Conservation (phyloP, 2,888 invertebrate genomes). For the Teleogryllus oceanicus region DNA sequence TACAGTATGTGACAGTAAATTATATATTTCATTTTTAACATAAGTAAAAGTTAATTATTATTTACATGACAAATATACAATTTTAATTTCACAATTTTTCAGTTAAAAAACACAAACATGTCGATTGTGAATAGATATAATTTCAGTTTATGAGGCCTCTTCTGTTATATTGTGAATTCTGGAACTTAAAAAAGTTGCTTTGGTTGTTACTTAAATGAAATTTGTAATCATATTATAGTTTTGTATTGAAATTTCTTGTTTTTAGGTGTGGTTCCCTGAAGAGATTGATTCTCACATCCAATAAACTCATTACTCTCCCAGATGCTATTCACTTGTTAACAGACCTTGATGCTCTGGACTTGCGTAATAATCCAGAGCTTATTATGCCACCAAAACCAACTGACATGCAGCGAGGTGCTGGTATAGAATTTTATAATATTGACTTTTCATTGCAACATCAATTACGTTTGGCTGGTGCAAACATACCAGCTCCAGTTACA, state of each 20-base stretch:
- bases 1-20: too few species aligned
- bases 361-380: slow-evolving; percentile 89
- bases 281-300: slow-evolving; percentile 87
- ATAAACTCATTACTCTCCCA: slow-evolving; percentile 91
- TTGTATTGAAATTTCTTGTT: slow-evolving; percentile 32
- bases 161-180: neutral
- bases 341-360: slow-evolving; percentile 83
- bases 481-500: slow-evolving; percentile 68
- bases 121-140: neutral
- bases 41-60: too few species aligned
- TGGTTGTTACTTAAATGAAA: neutral
- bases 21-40: too few species aligned
- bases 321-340: slow-evolving; percentile 94
- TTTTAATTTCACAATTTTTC: too few species aligned
- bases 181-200: slow-evolving; percentile 11
- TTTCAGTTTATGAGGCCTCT: neutral
- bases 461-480: slow-evolving; percentile 84
- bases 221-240: slow-evolving; percentile 21
- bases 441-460: slow-evolving; percentile 98
- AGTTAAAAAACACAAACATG: too few species aligned
- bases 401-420: slow-evolving; percentile 71
- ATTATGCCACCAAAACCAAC: slow-evolving; percentile 97
- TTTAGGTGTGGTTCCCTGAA: slow-evolving; percentile 87
- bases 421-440: slow-evolving; percentile 93
- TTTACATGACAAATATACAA: too few species aligned